Evolutionary conservation across 2,113 vertebrate genomes (phyloP).

Genomic region (Oncorhynchus keta): DNA sequence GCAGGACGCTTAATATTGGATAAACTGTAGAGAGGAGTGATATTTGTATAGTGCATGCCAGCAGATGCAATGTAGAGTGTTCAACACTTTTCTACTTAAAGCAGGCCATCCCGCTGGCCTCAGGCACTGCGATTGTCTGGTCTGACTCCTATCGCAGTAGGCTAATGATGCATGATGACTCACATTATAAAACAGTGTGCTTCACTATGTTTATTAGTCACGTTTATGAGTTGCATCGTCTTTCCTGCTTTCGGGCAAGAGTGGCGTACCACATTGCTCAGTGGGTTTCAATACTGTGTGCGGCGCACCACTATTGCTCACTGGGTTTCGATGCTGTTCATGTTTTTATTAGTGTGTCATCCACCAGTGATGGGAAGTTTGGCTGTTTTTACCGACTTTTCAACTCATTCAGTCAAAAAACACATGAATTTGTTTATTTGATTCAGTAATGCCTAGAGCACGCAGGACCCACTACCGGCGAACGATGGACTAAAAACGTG

Average conservation of each 20-base stretch:
- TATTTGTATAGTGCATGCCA: too few species aligned
- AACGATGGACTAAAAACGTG: too few species aligned
- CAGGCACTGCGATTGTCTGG: neutral
- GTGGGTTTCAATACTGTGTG: neutral
- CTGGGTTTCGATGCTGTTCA: constrained; percentile 1
- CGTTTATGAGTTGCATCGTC: neutral
- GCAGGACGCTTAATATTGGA: too few species aligned
- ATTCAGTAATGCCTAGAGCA: too few species aligned
- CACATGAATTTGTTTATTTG: too few species aligned
- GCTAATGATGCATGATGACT: constrained; percentile 23
- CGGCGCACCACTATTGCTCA: neutral
- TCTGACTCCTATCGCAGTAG: constrained; percentile 8
- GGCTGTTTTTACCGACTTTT: too few species aligned
- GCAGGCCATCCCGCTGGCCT: neutral
- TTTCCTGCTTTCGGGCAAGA: neutral
- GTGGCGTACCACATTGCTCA: neutral
- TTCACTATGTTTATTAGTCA: constrained; percentile 12
- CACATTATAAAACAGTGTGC: neutral
- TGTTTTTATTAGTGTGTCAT: constrained; percentile 25
- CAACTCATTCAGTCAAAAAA: too few species aligned
- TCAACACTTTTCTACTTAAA: neutral
- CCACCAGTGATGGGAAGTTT: too few species aligned
- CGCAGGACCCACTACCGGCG: too few species aligned
- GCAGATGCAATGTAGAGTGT: neutral
- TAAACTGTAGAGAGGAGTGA: too few species aligned